phyloP scores from a whole-genome alignment of 2,113 vertebrate species.

The Podocnemis expansa region DNA sequence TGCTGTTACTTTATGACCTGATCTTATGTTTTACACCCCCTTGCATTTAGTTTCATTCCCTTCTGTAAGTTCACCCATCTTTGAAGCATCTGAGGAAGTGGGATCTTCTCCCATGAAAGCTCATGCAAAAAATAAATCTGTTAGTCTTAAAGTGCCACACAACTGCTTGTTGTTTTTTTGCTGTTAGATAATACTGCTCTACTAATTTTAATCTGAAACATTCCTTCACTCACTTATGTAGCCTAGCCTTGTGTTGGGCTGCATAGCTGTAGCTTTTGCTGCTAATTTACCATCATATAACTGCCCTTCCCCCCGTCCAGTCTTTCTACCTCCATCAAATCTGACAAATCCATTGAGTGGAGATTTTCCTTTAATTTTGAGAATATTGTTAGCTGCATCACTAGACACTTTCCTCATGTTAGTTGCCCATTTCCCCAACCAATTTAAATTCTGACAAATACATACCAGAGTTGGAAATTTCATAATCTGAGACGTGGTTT shows the following conservation, averaged over 20 bases:
- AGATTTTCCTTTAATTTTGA: constrained; percentile 32
- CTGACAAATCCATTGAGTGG: constrained; percentile 37
- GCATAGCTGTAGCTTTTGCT: background rate
- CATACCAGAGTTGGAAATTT: background rate
- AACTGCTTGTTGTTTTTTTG: too few relatives aligned
- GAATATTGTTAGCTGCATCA: constrained; percentile 39
- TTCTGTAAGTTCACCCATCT: too few relatives aligned
- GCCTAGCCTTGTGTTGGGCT: background rate
- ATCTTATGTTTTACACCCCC: too few relatives aligned
- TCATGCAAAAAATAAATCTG: too few relatives aligned
- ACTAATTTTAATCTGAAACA: fast-evolving
- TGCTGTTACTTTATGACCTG: too few relatives aligned
- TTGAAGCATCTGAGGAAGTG: too few relatives aligned
- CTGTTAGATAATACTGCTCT: background rate
- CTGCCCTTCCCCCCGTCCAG: background rate
- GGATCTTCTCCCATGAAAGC: too few relatives aligned
- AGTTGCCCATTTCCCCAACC: background rate
- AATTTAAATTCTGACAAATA: background rate
- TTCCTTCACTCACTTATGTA: background rate
- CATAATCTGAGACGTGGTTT: background rate
- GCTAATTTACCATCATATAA: constrained; percentile 5
- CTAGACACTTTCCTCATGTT: background rate
- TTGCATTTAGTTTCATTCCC: too few relatives aligned
- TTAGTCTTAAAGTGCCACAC: too few relatives aligned
- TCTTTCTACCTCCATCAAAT: constrained; percentile 19